Evolutionary conservation across 2,797 vertebrate species (phyloP), one percentile per base, ranked within the genome.

Genomic region (Masticophis lateralis): DNA sequence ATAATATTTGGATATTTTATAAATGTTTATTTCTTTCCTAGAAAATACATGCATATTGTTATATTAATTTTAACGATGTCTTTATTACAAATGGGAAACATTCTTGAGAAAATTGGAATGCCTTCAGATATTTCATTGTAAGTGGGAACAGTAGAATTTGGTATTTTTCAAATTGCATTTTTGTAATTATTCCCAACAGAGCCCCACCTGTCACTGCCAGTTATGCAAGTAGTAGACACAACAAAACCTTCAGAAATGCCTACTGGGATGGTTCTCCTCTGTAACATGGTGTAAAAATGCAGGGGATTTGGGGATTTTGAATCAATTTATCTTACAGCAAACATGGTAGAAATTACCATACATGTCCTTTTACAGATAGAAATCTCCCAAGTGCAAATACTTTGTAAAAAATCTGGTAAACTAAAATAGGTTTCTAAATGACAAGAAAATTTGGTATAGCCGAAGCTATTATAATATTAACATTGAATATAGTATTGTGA

Each of bases 281-380:
- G 86, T n/a, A 92, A 89, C 74, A 27, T 93, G 59, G 25, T 16
- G n/a, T 74, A 86, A 93, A 89, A 96, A 94, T 96, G 95, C 92
- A 95, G 53, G 90, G 92, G 92, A 51, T 87, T 95, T 94, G 95
- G 96, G 95, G 95, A 94, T 95, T 97, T 92, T 0, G 4, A 91
- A 59, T 95, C 96, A 95, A 95, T 95, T 95, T 93, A 89, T 95
- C 94, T 94, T 93, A 83, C 92, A 94, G 93, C 91, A 92, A 94
- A 53, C 55, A 56, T 0, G 28, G 28, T 91, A 93, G 90, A 92
- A 95, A 93, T 88, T 51, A 51, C 47, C 47, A 51, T 90, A 18
- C 0, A 0, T 86, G 90, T 60, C 10, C 1, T 53, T 95, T 86
- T 87, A 86, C 86, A 93, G 93, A 74, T 28, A 86, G 47, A 86